A percentile compares a stretch with the other conserved stretches of the same genome.
These are phyloP conservation scores for Ancistrus triradiatus DNA, from an alignment of 2,113 vertebrate species.

Conservation along the genomic window DNA sequence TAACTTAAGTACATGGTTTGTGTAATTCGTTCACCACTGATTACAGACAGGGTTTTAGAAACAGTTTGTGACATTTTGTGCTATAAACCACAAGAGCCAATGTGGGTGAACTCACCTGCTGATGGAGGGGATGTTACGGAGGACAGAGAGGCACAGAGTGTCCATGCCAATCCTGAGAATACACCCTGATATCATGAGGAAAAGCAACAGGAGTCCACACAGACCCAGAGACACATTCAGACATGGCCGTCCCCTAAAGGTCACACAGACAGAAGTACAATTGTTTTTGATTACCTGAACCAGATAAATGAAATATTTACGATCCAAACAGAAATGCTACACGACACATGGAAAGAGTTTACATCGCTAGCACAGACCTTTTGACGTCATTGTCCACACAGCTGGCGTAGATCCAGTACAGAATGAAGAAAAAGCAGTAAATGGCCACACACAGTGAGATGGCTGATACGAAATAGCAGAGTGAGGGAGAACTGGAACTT, in stretches of 20 bases:
- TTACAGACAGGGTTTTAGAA: too few relatives aligned
- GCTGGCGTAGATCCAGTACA: slow-evolving; percentile 73
- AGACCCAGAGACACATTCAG: slow-evolving; percentile 60
- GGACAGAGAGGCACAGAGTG: slow-evolving; percentile 69
- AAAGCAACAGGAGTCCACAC: slow-evolving; percentile 66
- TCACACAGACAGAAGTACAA: neutral
- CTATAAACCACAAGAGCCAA: too few relatives aligned
- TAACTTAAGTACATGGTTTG: too few relatives aligned
- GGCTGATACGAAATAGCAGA: slow-evolving; percentile 76
- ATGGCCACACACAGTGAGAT: slow-evolving; percentile 69
- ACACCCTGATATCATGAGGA: slow-evolving; percentile 76
- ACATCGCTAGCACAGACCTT: slow-evolving; percentile 55
- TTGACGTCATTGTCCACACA: slow-evolving; percentile 64
- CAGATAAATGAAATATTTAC: neutral
- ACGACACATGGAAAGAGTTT: too few relatives aligned
- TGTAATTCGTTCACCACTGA: too few relatives aligned
- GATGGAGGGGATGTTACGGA: slow-evolving; percentile 39
- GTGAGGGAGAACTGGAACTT: slow-evolving; percentile 59
- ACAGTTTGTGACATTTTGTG: neutral
- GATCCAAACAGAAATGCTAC: neutral
- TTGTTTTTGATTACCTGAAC: neutral
- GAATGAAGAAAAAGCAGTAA: slow-evolving; percentile 70
- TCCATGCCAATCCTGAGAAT: slow-evolving; percentile 74
- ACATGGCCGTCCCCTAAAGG: slow-evolving; percentile 60
- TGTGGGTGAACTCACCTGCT: slow-evolving; percentile 55